Conservation (phyloP, 1,140 invertebrate species). For the Vanessa atalanta region DNA sequence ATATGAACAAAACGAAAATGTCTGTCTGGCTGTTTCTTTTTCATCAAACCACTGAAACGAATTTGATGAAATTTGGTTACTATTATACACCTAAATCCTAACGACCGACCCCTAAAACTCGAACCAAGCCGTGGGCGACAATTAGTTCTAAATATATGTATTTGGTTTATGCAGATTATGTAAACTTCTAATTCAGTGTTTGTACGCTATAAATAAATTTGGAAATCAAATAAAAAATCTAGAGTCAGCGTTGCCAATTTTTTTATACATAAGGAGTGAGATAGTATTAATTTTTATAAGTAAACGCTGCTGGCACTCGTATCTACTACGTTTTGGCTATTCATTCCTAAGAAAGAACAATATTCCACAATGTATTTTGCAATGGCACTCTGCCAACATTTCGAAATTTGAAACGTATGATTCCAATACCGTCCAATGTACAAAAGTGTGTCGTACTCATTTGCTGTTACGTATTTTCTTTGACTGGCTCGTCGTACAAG, state of each 20-base stretch:
- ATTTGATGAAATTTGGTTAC: no score
- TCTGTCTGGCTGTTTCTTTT: no score
- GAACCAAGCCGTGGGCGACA: no score
- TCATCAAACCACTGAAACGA: no score
- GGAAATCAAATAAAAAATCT: not conserved
- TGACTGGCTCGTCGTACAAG: not conserved
- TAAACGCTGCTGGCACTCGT: slow-evolving; percentile 34
- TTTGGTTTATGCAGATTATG: no score
- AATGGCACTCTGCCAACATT: slow-evolving; percentile 33
- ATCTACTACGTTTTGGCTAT: slow-evolving; percentile 32
- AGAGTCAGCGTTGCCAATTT: not conserved
- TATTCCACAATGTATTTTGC: slow-evolving; percentile 35
- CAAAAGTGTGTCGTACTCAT: not conserved
- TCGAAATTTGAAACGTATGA: slow-evolving; percentile 34
- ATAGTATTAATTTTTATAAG: slow-evolving; percentile 28
- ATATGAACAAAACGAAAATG: no score
- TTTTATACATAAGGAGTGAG: slow-evolving; percentile 3
- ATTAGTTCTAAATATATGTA: no score
- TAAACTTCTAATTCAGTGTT: no score
- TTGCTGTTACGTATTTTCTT: not conserved
- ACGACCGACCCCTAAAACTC: no score
- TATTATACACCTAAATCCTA: no score
- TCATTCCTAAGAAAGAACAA: slow-evolving; percentile 38
- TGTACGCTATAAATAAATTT: no score
- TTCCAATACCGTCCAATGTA: slow-evolving; percentile 22